Evolutionary conservation across 2,888 invertebrate species (phyloP).

Genomic region (Glaucopsyche alexis): DNA sequence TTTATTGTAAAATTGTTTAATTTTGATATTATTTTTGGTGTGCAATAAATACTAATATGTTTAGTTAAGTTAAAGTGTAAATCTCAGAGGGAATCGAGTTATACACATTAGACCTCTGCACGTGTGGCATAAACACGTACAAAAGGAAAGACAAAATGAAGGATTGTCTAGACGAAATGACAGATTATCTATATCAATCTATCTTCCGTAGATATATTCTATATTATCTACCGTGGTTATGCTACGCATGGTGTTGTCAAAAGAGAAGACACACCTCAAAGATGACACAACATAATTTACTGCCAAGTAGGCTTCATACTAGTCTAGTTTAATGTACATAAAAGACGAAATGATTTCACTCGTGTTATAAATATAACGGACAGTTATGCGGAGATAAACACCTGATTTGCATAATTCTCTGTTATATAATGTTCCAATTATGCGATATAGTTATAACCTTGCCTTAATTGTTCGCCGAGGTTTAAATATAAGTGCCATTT

Average conservation of each 20-base stretch:
- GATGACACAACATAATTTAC: neutral
- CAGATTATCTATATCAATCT: no score
- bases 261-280: neutral
- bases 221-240: no score
- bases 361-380: constrained; percentile 9
- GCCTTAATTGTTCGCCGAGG: neutral
- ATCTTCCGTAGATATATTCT: no score
- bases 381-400: constrained; percentile 13
- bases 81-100: neutral
- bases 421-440: constrained; percentile 19
- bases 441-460: neutral
- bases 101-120: no score
- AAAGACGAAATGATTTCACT: constrained; percentile 1
- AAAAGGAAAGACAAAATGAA: no score
- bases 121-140: no score
- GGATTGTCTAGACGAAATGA: no score
- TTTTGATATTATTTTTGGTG: no score
- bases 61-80: neutral
- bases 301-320: neutral
- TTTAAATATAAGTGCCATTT: neutral
- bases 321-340: neutral
- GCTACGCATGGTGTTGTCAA: neutral
- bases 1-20: no score
- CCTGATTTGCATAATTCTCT: constrained; percentile 18
- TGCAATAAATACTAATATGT: no score